A percentile compares a stretch with the other conserved stretches of the same genome.
Conservation (phyloP, 2,113 vertebrate genomes). For the Phalacrocorax aristotelis region DNA sequence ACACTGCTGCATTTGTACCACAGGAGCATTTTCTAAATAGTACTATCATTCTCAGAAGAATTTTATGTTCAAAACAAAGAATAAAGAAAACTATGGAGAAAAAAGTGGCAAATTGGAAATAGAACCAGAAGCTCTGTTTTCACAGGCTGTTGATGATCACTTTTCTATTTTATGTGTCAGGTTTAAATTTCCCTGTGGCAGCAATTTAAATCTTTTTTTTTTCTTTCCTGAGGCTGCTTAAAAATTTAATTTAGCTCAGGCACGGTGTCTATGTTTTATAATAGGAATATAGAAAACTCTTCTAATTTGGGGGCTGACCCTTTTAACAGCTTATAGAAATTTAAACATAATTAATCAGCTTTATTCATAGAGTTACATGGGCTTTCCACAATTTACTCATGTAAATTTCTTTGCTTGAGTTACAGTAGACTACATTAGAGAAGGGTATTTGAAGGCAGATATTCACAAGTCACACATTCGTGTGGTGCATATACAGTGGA, state of each 20-base stretch:
- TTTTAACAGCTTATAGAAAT: slow-evolving; percentile 79
- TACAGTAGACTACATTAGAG: slow-evolving; percentile 48
- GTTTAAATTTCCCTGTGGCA: slow-evolving; percentile 67
- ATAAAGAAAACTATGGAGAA: background rate
- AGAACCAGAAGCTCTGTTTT: slow-evolving; percentile 17
- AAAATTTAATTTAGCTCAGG: slow-evolving; percentile 74
- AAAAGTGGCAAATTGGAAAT: slow-evolving; percentile 36
- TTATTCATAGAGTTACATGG: slow-evolving; percentile 72
- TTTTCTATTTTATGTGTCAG: slow-evolving; percentile 67
- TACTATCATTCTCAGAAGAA: background rate
- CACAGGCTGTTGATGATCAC: slow-evolving; percentile 52
- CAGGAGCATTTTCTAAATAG: background rate
- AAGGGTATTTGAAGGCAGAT: slow-evolving; percentile 62
- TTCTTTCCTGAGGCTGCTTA: slow-evolving; percentile 73
- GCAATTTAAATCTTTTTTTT: slow-evolving; percentile 78
- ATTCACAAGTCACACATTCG: slow-evolving; percentile 46
- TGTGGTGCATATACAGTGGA: slow-evolving; percentile 1
- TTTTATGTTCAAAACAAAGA: slow-evolving; percentile 49
- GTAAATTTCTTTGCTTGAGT: slow-evolving; percentile 69
- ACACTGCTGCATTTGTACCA: background rate
- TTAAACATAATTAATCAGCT: slow-evolving; percentile 78
- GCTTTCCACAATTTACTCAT: slow-evolving; percentile 71
- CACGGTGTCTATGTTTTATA: slow-evolving; percentile 67
- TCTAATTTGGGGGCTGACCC: slow-evolving; percentile 77
- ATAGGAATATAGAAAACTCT: slow-evolving; percentile 71